phyloP scores from a whole-genome alignment of 2,888 invertebrate species.

The Therioaphis trifolii region DNA sequence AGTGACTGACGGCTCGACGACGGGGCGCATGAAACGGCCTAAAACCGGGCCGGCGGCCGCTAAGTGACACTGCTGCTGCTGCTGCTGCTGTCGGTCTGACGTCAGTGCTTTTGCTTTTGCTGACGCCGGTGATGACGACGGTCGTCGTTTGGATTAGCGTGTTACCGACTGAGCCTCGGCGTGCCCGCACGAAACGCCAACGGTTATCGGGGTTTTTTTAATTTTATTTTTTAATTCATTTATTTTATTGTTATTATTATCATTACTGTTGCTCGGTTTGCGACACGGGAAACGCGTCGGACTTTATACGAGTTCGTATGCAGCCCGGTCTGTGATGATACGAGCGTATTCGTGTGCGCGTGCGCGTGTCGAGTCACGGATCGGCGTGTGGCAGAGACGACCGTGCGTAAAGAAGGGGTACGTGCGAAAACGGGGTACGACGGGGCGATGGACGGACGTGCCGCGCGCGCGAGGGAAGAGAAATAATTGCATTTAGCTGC shows the following conservation, averaged over 20 bases:
- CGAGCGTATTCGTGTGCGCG: background rate
- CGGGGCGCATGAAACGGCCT: background rate
- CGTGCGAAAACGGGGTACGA: background rate
- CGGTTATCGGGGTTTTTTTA: too few relatives aligned
- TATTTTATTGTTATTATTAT: background rate
- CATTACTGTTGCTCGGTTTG: background rate
- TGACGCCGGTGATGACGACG: background rate
- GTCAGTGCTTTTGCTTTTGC: too few relatives aligned
- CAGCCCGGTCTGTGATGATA: too few relatives aligned
- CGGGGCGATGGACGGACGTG: background rate
- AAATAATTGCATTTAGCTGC: slow-evolving; percentile 52
- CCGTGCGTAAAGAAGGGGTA: background rate
- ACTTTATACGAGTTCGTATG: too few relatives aligned
- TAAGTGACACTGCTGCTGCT: background rate
- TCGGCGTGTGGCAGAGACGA: background rate
- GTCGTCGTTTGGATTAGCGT: slow-evolving; percentile 1
- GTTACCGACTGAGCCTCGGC: background rate
- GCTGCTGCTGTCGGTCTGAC: background rate
- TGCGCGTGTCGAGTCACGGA: background rate
- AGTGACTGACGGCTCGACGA: too few relatives aligned
- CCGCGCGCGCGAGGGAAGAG: too few relatives aligned
- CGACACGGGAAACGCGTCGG: slow-evolving; percentile 6
- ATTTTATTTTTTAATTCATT: background rate
- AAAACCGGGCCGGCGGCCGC: too few relatives aligned
- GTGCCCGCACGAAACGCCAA: slow-evolving; percentile 18